A percentile compares a stretch with the other conserved stretches of the same genome.
These are phyloP conservation scores for Boloria euphrosyne DNA, from an alignment of 2,888 invertebrate genomes.

Conservation along the genomic window DNA sequence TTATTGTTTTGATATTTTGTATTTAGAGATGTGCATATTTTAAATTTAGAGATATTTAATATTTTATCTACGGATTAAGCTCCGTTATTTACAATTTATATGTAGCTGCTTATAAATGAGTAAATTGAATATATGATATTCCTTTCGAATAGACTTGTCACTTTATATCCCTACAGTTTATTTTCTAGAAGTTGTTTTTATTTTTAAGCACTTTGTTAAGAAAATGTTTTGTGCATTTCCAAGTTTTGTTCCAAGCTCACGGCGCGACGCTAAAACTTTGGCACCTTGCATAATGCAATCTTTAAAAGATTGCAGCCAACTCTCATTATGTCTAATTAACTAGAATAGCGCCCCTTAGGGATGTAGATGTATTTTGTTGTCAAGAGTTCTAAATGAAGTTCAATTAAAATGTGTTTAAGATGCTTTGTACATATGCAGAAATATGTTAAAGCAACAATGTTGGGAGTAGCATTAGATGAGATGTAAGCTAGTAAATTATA, in stretches of 20 bases:
- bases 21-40: too few relatives aligned
- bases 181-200: conserved; percentile 10
- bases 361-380: conserved; percentile 7
- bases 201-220: conserved; percentile 18
- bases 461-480: conserved; percentile 76
- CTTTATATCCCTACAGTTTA: neutral
- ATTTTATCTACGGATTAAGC: too few relatives aligned
- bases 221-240: conserved; percentile 18
- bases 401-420: too few relatives aligned
- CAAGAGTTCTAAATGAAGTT: conserved; percentile 7
- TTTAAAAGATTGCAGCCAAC: conserved; percentile 22
- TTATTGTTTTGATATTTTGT: too few relatives aligned
- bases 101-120: too few relatives aligned
- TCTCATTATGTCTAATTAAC: conserved; percentile 22
- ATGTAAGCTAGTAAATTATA: conserved; percentile 75
- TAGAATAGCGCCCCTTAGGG: conserved; percentile 4
- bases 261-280: conserved; percentile 67
- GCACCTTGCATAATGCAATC: conserved; percentile 68
- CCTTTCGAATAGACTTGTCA: neutral
- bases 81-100: too few relatives aligned
- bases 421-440: too few relatives aligned
- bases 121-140: too few relatives aligned
- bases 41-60: too few relatives aligned
- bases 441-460: neutral
- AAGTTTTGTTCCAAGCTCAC: conserved; percentile 61